Base-by-base conservation (phyloP, 1,140 invertebrate genomes). In the Geopemphigus sp. region DNA sequence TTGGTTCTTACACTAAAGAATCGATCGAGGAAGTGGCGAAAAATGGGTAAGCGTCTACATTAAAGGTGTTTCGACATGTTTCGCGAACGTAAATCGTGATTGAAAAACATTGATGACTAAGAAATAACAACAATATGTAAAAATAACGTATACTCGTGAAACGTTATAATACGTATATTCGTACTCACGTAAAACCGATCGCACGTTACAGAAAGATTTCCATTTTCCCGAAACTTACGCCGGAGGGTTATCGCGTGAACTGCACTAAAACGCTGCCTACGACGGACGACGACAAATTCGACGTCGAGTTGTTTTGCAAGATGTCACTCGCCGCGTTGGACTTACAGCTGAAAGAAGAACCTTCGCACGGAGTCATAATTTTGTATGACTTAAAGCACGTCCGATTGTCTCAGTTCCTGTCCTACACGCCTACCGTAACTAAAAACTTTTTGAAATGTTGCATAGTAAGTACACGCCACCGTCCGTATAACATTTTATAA, bases 401-500 rank as follows among this genome's bases (percentile, higher is more conserved):
- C 15, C 39, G 22, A 26, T 6, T 78, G 15, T 24, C 32, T 26
- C 74, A 78, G 22, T 78, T 78, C 32, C 11, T 78, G 39, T 29
- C 74, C 8, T 78, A 45, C 11, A 78, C 74, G 10, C 74, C 74
- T 4, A 59, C 54, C 5, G 45, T 63, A 32, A 61, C 57, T 8
- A 78, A 78, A 78, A 24, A 78, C 8, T 26, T 78, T 2, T n/a
- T 78, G 17, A 39, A 47, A 47, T 78, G 74, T 78, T 45, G 29
- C 8, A 19, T 78, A 2, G 74, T 78, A 10, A 78, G 57, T 78
- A 50, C 24, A 72, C 1, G 32, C n/a, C n/a, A n/a, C n/a, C n/a
- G n/a, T n/a, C 8, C 0, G 17, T 19, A 0, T 64, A n/a, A 1
- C 14, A n/a, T 56, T 56, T 56, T 56, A n/a, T 56, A n/a, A 56